Conservation (phyloP, 2,113 vertebrate species). For the Pangasianodon hypophthalmus region DNA sequence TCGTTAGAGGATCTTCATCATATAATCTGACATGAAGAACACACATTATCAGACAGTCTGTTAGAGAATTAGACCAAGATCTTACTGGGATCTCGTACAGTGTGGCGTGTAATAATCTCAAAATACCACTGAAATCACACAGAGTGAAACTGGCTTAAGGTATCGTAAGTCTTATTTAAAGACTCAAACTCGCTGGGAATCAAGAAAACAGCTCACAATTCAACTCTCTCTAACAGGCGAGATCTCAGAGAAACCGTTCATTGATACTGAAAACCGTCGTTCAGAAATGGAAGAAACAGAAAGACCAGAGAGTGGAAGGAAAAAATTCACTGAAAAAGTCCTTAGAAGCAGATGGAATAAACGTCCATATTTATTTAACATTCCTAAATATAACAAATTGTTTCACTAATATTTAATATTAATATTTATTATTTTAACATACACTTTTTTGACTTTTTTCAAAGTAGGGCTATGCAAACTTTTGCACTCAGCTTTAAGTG, state of each 20-base stretch:
- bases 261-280: background rate
- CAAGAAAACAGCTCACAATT: background rate
- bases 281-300: background rate
- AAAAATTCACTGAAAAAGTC: background rate
- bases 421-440: background rate
- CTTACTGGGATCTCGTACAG: background rate
- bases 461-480: too few relatives aligned
- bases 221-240: background rate
- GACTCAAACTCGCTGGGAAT: background rate
- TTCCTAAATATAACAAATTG: background rate
- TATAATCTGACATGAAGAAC: background rate
- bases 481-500: background rate
- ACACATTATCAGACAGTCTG: background rate
- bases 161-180: background rate
- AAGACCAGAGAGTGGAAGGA: background rate
- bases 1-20: background rate
- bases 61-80: background rate
- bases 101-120: background rate
- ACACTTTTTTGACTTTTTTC: too few relatives aligned
- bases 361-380: background rate
- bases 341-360: background rate
- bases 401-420: background rate
- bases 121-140: background rate
- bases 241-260: background rate
- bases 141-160: background rate